These are phyloP conservation scores for Heterodera carotae DNA, from an alignment of 1,140 invertebrate species.

Conservation along the genomic window DNA sequence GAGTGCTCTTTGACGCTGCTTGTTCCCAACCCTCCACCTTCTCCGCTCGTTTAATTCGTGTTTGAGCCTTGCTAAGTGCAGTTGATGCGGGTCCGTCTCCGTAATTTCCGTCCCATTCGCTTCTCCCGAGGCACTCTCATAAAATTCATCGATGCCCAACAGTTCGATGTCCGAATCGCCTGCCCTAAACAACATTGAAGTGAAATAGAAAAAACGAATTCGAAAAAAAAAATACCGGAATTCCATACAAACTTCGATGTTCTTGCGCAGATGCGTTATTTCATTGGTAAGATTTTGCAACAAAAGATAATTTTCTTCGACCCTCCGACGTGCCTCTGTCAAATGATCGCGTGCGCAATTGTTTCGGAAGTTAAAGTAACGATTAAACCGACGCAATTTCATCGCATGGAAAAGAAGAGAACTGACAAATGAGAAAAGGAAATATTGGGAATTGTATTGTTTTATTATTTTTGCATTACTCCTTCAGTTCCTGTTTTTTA, in stretches of 20 bases:
- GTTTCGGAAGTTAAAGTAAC: constrained; percentile 36
- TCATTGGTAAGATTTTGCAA: constrained; percentile 41
- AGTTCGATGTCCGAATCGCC: constrained; percentile 35
- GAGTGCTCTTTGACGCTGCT: too few relatives aligned
- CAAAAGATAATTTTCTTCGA: constrained; percentile 38
- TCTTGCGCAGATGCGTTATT: constrained; percentile 43
- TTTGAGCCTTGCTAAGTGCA: constrained; percentile 42
- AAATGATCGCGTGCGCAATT: constrained; percentile 23
- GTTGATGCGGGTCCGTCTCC: constrained; percentile 29
- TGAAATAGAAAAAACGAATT: not conserved
- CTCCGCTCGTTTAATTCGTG: constrained; percentile 36
- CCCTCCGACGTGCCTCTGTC: constrained; percentile 20
- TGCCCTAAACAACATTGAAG: constrained; percentile 4
- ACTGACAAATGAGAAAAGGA: constrained; percentile 16
- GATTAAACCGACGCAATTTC: constrained; percentile 32
- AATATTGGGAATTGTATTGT: not conserved
- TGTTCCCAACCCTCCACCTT: constrained; percentile 18
- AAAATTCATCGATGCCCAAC: constrained; percentile 35
- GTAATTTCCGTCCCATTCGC: constrained; percentile 1
- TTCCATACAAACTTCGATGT: constrained; percentile 37
- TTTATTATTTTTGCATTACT: constrained; percentile 13
- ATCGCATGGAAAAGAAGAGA: not conserved
- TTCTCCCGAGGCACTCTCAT: constrained; percentile 17
- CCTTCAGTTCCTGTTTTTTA: not conserved
- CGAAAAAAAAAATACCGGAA: constrained; percentile 32